These are phyloP conservation scores for Chamaetylas fuelleborni DNA, from an alignment of 2,113 vertebrate genomes.

Conservation along the genomic window DNA sequence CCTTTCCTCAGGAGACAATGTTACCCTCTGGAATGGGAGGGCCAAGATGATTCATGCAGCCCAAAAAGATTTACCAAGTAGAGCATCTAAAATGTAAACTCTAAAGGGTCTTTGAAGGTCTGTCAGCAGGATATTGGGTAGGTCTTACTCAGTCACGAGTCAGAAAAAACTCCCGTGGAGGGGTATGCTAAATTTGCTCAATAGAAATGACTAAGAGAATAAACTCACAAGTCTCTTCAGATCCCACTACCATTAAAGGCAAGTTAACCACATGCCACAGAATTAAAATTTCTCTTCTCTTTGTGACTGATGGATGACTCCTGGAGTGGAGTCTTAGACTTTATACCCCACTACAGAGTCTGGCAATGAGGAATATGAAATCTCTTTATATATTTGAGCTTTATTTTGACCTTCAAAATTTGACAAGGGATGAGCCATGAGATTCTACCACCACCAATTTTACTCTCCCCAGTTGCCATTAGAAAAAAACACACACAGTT, in stretches of 20 bases:
- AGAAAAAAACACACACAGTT: neutral
- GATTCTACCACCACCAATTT: neutral
- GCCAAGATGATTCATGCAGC: neutral
- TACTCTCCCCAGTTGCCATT: neutral
- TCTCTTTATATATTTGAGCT: neutral
- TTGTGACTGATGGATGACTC: neutral
- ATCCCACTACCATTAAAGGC: neutral
- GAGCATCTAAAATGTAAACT: neutral
- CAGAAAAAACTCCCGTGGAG: neutral
- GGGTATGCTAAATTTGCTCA: neutral
- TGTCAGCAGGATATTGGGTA: neutral
- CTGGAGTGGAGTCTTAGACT: neutral
- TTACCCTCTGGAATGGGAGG: neutral
- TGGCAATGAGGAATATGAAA: neutral
- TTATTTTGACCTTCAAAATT: neutral
- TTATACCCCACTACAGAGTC: neutral
- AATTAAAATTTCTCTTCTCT: neutral
- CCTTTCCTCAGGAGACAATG: neutral
- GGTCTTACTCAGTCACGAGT: slow-evolving; percentile 4
- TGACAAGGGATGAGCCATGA: neutral
- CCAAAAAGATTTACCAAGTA: neutral
- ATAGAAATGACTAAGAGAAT: slow-evolving; percentile 3
- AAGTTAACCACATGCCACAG: neutral
- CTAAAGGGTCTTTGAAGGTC: neutral
- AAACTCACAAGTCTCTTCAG: neutral